Evolutionary conservation across 2,888 invertebrate species (phyloP).

Genomic region (Lasioglossum leucozonium): DNA sequence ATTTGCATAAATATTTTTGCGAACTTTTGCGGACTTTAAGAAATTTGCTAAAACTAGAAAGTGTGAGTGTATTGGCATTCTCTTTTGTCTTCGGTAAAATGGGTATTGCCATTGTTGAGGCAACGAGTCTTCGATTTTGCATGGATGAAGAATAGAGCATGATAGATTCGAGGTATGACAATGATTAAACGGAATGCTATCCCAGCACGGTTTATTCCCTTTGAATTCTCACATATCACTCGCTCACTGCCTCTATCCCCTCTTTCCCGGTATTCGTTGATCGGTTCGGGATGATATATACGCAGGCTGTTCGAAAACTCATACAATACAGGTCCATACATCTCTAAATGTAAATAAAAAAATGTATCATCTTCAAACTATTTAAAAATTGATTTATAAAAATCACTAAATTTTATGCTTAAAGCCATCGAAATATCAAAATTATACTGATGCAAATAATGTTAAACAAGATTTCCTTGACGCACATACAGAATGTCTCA

Average conservation of each 20-base stretch:
- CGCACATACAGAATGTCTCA: too few species aligned
- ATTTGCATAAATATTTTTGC: too few species aligned
- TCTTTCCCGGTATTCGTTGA: not conserved
- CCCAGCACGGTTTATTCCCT: not conserved
- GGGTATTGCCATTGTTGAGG: not conserved
- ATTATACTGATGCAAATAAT: too few species aligned
- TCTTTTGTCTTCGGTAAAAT: too few species aligned
- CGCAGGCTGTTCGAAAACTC: not conserved
- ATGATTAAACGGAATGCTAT: not conserved
- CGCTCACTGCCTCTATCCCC: not conserved
- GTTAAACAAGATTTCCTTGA: too few species aligned
- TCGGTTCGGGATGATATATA: not conserved
- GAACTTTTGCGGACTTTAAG: not conserved
- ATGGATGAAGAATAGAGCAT: not conserved
- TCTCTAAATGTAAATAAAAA: too few species aligned
- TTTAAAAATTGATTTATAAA: too few species aligned
- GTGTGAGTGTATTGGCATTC: too few species aligned
- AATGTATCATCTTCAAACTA: too few species aligned
- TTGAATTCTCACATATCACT: not conserved
- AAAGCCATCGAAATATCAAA: too few species aligned
- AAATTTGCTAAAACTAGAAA: not conserved
- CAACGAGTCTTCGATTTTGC: not conserved
- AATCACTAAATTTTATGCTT: too few species aligned
- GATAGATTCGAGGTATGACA: not conserved
- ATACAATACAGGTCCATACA: not conserved